Evolutionary conservation across 2,797 vertebrate species (phyloP).

Genomic region (Mormyrus proboscirostris): DNA sequence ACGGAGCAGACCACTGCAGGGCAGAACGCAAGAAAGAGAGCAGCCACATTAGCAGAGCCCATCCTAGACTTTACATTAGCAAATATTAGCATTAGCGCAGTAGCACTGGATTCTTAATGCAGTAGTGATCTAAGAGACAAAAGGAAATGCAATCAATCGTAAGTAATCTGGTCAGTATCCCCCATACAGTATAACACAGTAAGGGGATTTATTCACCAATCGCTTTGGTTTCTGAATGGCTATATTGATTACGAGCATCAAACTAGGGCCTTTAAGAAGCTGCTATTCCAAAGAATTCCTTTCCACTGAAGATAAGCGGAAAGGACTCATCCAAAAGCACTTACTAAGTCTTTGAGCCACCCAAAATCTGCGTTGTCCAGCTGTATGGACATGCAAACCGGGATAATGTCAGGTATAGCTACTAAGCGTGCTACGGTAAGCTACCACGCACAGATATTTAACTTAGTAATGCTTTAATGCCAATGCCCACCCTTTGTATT

Average conservation of each 20-base stretch:
- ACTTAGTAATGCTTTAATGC: not conserved
- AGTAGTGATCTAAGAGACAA: not conserved
- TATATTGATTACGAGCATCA: not conserved
- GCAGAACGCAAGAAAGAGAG: slow-evolving; percentile 8
- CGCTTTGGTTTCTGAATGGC: not conserved
- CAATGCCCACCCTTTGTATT: not conserved
- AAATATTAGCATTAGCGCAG: slow-evolving; percentile 20
- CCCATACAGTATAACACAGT: not conserved
- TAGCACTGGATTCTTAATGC: not conserved
- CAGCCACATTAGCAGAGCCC: not conserved
- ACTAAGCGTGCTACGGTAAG: not conserved
- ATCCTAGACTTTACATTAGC: not conserved
- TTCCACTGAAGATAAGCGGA: not conserved
- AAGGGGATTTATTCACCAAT: not conserved
- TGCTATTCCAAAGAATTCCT: not conserved
- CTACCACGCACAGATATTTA: not conserved
- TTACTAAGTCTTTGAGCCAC: not conserved
- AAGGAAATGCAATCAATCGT: not conserved
- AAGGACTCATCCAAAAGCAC: not conserved
- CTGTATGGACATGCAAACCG: not conserved
- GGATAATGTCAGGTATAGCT: not conserved
- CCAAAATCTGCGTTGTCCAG: not conserved
- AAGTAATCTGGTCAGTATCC: not conserved
- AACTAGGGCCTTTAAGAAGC: not conserved
- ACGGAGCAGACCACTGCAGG: slow-evolving; percentile 37